A percentile compares a stretch with the other conserved stretches of the same genome.
Conservation (phyloP, 2,113 vertebrate species). For the Phainopepla nitens region DNA sequence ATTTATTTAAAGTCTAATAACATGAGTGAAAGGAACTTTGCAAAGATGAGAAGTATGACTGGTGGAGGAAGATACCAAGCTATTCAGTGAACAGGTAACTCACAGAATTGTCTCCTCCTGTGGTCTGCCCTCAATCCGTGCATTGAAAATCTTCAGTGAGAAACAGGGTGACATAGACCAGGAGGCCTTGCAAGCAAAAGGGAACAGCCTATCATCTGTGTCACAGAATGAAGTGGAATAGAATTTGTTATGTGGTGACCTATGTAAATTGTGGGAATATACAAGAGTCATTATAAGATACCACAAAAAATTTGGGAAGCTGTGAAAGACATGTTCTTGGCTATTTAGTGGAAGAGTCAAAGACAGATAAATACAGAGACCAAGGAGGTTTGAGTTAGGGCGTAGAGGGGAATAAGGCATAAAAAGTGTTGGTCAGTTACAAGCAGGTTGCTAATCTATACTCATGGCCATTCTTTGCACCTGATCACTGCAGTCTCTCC, state of each 20-base stretch:
- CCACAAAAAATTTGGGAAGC: not conserved
- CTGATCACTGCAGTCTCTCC: not conserved
- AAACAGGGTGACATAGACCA: not conserved
- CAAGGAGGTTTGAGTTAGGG: not conserved
- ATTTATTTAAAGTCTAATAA: not conserved
- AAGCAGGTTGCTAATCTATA: not conserved
- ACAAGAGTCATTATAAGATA: not conserved
- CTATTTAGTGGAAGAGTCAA: not conserved
- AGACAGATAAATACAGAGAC: not conserved
- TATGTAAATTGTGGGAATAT: not conserved
- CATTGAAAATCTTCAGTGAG: not conserved
- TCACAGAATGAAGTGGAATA: not conserved
- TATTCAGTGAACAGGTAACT: not conserved
- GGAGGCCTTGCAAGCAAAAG: not conserved
- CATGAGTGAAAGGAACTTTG: rapidly evolving
- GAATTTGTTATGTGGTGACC: not conserved
- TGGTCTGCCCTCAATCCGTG: not conserved
- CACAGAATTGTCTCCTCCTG: not conserved
- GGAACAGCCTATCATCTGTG: rapidly evolving
- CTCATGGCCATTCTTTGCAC: not conserved
- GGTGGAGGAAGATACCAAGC: not conserved
- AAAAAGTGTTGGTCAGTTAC: not conserved
- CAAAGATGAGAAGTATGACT: not conserved
- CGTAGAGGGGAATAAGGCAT: not conserved
- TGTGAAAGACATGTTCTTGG: not conserved